phyloP scores from a whole-genome alignment of 1,140 invertebrate genomes.

The Coelopa frigida region DNA sequence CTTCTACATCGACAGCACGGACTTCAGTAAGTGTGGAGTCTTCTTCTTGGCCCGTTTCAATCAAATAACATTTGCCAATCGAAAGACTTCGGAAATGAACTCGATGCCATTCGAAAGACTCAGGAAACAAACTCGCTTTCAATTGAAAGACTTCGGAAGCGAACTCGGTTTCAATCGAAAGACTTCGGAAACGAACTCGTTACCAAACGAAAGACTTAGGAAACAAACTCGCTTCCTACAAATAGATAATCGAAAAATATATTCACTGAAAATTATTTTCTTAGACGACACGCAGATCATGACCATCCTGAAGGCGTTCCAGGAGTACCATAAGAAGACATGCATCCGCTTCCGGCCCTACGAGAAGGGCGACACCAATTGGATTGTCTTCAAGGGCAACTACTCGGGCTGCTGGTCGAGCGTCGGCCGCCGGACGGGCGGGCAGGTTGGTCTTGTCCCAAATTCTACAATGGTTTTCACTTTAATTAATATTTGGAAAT shows the following conservation, averaged over 20 bases:
- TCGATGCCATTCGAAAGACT: background rate
- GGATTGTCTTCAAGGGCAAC: slow-evolving; percentile 55
- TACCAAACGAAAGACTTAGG: background rate
- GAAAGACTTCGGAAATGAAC: background rate
- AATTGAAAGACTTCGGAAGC: too few species aligned
- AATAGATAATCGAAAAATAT: background rate
- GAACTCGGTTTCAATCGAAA: too few species aligned
- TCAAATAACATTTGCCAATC: background rate
- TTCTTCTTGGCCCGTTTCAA: background rate
- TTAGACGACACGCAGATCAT: slow-evolving; percentile 48
- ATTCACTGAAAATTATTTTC: background rate
- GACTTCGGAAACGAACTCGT: background rate
- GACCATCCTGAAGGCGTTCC: slow-evolving; percentile 56
- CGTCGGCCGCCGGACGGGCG: slow-evolving; percentile 56
- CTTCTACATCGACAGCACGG: slow-evolving; percentile 54
- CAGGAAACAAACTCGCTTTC: slow-evolving; percentile 9
- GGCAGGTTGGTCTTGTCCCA: slow-evolving; percentile 45
- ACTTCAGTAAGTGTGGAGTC: slow-evolving; percentile 53
- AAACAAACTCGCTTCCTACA: background rate
- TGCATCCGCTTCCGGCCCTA: slow-evolving; percentile 69
- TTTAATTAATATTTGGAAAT: background rate
- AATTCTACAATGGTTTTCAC: background rate
- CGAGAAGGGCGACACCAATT: slow-evolving; percentile 53
- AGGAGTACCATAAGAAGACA: slow-evolving; percentile 62
- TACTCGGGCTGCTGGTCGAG: slow-evolving; percentile 75